Conservation (phyloP, 2,113 vertebrate species). For the Perca schrenkii region DNA sequence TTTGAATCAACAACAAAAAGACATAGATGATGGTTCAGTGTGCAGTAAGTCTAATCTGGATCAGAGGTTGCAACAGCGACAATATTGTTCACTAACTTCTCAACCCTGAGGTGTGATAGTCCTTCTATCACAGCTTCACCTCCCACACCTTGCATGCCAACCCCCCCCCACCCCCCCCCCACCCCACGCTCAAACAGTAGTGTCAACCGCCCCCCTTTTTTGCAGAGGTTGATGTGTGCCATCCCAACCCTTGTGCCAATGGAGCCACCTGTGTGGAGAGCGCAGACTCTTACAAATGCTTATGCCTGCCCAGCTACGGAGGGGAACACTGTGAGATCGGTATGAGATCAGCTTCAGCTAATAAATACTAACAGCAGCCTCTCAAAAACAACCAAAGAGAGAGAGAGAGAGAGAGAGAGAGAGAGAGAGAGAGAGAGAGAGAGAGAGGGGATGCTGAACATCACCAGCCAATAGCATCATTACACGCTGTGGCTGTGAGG, state of each 20-base stretch:
- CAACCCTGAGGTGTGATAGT: constrained; percentile 46
- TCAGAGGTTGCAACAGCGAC: constrained; percentile 67
- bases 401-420: background rate
- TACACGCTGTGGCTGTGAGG: background rate
- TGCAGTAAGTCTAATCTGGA: constrained; percentile 37
- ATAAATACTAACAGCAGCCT: constrained; percentile 88
- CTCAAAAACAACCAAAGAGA: constrained; percentile 66
- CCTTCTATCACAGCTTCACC: constrained; percentile 46
- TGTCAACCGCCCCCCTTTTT: constrained; percentile 87
- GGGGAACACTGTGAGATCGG: constrained; percentile 96
- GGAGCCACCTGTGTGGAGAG: constrained; percentile 97
- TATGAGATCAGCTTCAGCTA: constrained; percentile 96
- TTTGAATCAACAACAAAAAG: background rate
- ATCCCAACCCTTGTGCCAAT: constrained; percentile 95
- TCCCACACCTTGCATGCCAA: constrained; percentile 32
- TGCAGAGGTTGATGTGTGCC: constrained; percentile 97
- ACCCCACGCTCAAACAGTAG: constrained; percentile 52
- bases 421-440: background rate
- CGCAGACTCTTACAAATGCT: constrained; percentile 96
- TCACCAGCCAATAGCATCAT: background rate
- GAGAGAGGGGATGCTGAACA: constrained; percentile 10
- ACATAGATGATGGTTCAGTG: background rate
- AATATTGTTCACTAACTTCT: constrained; percentile 69
- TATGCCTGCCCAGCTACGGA: constrained; percentile 99
- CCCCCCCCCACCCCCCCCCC: background rate